phyloP scores from a whole-genome alignment of 2,113 vertebrate genomes.

The Sebastes schlegelii region DNA sequence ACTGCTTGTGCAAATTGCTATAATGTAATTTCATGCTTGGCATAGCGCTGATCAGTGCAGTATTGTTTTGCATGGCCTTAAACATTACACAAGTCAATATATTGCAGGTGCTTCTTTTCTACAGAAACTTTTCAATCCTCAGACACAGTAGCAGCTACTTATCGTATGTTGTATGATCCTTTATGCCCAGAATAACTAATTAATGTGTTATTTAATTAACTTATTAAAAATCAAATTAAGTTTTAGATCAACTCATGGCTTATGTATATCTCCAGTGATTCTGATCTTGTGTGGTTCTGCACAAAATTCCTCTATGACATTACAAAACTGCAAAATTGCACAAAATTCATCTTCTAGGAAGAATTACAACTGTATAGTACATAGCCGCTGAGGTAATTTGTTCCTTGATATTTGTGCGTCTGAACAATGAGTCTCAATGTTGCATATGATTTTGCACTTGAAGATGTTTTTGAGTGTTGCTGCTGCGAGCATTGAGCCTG shows the following conservation, averaged over 20 bases:
- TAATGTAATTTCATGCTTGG: not conserved
- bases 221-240: too few species aligned
- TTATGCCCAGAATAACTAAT: not conserved
- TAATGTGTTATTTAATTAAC: not conserved
- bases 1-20: not conserved
- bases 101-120: not conserved
- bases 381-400: not conserved
- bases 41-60: not conserved
- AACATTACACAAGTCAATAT: not conserved
- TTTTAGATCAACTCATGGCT: too few species aligned
- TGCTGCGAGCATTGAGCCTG: conserved; percentile 7
- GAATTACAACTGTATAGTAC: too few species aligned
- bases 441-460: not conserved
- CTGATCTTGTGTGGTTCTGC: too few species aligned
- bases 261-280: too few species aligned
- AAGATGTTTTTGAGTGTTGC: not conserved
- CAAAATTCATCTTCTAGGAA: too few species aligned
- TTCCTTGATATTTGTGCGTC: not conserved
- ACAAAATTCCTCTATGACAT: too few species aligned
- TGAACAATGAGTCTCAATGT: not conserved
- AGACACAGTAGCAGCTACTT: not conserved
- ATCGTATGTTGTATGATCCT: not conserved
- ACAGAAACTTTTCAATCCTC: not conserved
- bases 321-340: too few species aligned
- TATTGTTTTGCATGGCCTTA: not conserved